Evolutionary conservation across 2,797 vertebrate species (phyloP).

Genomic region (Sebastes vulpes): DNA sequence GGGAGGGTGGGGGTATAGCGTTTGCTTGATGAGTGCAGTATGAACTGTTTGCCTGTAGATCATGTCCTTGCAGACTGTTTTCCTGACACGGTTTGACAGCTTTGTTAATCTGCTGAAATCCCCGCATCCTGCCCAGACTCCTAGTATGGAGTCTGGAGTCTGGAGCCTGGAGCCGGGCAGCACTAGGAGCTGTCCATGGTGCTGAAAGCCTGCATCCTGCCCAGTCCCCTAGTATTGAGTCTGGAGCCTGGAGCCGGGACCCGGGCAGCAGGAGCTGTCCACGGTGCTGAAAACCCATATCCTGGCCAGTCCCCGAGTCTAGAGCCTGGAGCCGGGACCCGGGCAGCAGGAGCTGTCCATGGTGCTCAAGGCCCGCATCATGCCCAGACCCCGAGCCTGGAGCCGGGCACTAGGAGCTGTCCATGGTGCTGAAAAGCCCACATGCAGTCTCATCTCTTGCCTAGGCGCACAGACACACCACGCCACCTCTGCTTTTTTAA

Average conservation of each 20-base stretch:
- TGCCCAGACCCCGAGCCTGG: background rate
- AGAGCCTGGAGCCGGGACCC: background rate
- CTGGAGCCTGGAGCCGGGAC: background rate
- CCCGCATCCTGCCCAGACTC: background rate
- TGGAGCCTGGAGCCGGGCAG: background rate
- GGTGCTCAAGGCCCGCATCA: constrained; percentile 40
- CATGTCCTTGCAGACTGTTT: background rate
- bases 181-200: constrained; percentile 57
- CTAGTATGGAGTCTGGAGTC: background rate
- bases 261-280: constrained; percentile 51
- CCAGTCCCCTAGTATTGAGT: background rate
- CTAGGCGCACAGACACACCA: background rate
- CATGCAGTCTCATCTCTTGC: background rate
- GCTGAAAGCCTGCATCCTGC: constrained; percentile 24
- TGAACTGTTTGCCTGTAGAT: background rate
- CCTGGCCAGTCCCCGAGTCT: background rate
- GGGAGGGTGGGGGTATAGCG: background rate
- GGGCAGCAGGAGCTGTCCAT: constrained; percentile 49
- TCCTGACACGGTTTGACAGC: background rate
- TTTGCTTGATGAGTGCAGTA: background rate
- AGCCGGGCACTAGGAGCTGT: constrained; percentile 39
- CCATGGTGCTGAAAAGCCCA: constrained; percentile 54
- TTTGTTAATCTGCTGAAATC: background rate
- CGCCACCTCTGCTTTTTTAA: background rate
- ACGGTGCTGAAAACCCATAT: constrained; percentile 47